Evolutionary conservation across 2,888 invertebrate species (phyloP).

Genomic region (Lasioglossum morio): DNA sequence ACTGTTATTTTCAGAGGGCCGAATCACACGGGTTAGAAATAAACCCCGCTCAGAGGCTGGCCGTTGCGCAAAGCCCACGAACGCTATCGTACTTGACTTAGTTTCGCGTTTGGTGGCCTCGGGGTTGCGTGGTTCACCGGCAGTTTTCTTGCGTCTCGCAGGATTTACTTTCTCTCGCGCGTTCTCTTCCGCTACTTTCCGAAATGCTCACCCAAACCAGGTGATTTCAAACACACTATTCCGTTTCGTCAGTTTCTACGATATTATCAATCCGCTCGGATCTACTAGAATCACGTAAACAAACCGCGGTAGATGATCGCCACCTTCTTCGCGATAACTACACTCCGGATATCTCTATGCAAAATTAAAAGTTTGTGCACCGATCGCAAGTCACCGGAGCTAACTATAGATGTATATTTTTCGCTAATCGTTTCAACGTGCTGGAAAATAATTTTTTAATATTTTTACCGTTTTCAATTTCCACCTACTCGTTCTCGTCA

Average conservation of each 20-base stretch:
- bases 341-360: too few relatives aligned
- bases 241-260: neutral
- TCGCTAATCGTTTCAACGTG: too few relatives aligned
- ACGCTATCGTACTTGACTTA: conserved; percentile 78
- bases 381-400: too few relatives aligned
- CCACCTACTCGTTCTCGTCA: too few relatives aligned
- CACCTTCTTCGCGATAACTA: neutral
- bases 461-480: too few relatives aligned
- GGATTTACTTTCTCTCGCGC: conserved; percentile 41
- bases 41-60: conserved; percentile 71
- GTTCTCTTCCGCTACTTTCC: conserved; percentile 23
- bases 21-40: conserved; percentile 80
- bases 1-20: conserved; percentile 79
- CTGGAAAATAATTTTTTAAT: too few relatives aligned
- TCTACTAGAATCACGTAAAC: neutral
- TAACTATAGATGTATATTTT: too few relatives aligned
- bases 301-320: neutral
- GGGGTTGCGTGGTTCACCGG: conserved; percentile 60
- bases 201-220: conserved; percentile 67
- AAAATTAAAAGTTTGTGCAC: too few relatives aligned
- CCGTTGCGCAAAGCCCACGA: conserved; percentile 76
- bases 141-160: conserved; percentile 56
- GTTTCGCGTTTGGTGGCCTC: conserved; percentile 74
- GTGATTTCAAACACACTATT: conserved; percentile 34
- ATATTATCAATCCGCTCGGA: neutral